Conservation (phyloP, 1,140 invertebrate species). For the Pararge aegeria region DNA sequence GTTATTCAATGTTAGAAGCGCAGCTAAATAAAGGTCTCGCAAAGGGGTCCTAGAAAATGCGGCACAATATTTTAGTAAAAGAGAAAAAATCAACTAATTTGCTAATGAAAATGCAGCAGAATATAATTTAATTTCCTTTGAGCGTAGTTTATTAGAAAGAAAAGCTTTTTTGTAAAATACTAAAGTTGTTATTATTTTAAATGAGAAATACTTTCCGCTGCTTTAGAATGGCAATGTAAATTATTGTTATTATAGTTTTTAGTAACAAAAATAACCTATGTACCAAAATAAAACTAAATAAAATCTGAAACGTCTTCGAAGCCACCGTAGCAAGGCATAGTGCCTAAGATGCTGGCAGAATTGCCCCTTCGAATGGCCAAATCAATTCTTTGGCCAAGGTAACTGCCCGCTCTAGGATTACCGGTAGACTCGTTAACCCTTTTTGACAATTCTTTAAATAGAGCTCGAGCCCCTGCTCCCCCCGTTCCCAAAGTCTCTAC, state of each 20-base stretch:
- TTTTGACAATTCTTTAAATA: too few species aligned
- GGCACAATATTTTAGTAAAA: neutral
- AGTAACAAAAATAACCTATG: neutral
- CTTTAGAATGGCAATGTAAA: neutral
- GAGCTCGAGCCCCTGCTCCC: too few species aligned
- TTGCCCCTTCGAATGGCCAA: too few species aligned
- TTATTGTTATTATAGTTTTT: neutral
- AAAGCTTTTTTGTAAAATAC: neutral
- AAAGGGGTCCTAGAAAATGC: neutral
- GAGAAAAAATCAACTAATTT: slow-evolving; percentile 14
- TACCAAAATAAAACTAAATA: too few species aligned
- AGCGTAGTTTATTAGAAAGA: slow-evolving; percentile 9
- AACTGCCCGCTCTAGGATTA: too few species aligned
- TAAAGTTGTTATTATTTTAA: slow-evolving; percentile 11
- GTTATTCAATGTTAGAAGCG: neutral
- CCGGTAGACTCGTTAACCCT: too few species aligned
- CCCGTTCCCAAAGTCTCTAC: too few species aligned
- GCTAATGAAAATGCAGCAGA: slow-evolving; percentile 27
- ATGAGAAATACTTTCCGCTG: neutral
- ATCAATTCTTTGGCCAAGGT: too few species aligned
- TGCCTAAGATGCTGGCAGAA: too few species aligned
- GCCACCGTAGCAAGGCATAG: too few species aligned
- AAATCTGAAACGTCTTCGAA: too few species aligned
- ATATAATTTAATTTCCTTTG: slow-evolving; percentile 30
- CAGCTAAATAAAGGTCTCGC: neutral